Conservation (phyloP, 2,888 invertebrate species). For the Macaria notata region DNA sequence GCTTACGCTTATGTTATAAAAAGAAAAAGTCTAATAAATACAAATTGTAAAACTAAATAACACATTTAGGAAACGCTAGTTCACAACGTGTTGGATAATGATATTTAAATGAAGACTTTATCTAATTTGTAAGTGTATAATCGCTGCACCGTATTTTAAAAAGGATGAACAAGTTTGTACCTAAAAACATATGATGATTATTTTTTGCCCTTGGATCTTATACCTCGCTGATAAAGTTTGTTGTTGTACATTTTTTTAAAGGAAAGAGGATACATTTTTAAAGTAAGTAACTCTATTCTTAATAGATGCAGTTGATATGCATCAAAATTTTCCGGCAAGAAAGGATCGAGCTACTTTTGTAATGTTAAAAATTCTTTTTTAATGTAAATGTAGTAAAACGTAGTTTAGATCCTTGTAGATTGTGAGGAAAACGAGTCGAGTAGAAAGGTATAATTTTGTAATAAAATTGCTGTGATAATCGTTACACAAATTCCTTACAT, state of each 20-base stretch:
- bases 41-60: slow-evolving; percentile 12
- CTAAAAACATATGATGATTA: too few species aligned
- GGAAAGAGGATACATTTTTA: too few species aligned
- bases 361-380: slow-evolving; percentile 12
- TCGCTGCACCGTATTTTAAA: slow-evolving; percentile 22
- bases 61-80: slow-evolving; percentile 15
- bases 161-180: slow-evolving; percentile 4
- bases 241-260: too few species aligned
- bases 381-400: slow-evolving; percentile 7
- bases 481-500: too few species aligned
- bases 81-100: slow-evolving; percentile 25
- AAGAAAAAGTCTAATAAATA: too few species aligned
- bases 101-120: slow-evolving; percentile 31
- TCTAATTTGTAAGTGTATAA: slow-evolving; percentile 34
- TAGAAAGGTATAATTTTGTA: not conserved
- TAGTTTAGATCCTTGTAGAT: slow-evolving; percentile 7
- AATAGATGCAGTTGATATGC: slow-evolving; percentile 15
- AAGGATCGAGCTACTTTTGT: not conserved
- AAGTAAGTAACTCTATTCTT: not conserved
- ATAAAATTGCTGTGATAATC: not conserved
- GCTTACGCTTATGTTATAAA: too few species aligned
- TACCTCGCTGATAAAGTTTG: too few species aligned
- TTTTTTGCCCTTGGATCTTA: too few species aligned
- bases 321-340: slow-evolving; percentile 7
- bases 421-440: not conserved